Conservation (phyloP, 1,140 invertebrate species). For the Anthonomus grandis region DNA sequence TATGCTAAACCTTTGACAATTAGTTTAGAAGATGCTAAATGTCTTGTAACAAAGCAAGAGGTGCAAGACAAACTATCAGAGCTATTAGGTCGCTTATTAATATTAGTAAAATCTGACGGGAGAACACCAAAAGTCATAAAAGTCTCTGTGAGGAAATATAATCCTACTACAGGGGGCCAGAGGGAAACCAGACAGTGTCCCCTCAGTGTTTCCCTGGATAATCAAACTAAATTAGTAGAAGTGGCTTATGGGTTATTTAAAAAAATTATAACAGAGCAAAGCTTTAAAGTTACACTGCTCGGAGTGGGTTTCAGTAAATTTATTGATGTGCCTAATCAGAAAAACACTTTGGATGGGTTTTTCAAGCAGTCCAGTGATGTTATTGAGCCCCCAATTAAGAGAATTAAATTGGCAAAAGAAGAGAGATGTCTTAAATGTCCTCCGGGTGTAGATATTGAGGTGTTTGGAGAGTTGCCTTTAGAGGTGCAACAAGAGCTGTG, state of each 20-base stretch:
- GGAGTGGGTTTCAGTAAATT: conserved; percentile 78
- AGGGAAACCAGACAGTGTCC: conserved; percentile 70
- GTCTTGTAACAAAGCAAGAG: conserved; percentile 65
- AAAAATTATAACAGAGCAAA: conserved; percentile 66
- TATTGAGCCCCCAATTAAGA: conserved; percentile 64
- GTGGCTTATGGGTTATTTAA: conserved; percentile 71
- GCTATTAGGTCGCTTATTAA: conserved; percentile 64
- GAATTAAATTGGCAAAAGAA: conserved; percentile 50
- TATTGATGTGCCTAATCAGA: conserved; percentile 61
- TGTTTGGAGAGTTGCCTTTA: conserved; percentile 59
- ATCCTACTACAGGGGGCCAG: conserved; percentile 58
- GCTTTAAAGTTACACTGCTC: conserved; percentile 73
- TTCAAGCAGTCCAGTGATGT: conserved; percentile 67
- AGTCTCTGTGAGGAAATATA: conserved; percentile 68
- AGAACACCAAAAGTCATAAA: conserved; percentile 69
- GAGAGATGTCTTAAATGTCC: conserved; percentile 46
- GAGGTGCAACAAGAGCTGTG: conserved; percentile 62
- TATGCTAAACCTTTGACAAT: conserved; percentile 67
- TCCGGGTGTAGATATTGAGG: conserved; percentile 58
- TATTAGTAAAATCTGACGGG: conserved; percentile 70
- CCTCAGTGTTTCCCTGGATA: too few relatives aligned
- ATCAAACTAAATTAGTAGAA: conserved; percentile 63
- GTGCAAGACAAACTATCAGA: conserved; percentile 65
- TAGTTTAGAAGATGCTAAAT: conserved; percentile 71
- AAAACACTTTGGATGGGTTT: conserved; percentile 67